Evolutionary conservation across 2,888 invertebrate genomes (phyloP), one percentile per base, ranked within the genome.

Genomic region (Chloroclystis v-ata): DNA sequence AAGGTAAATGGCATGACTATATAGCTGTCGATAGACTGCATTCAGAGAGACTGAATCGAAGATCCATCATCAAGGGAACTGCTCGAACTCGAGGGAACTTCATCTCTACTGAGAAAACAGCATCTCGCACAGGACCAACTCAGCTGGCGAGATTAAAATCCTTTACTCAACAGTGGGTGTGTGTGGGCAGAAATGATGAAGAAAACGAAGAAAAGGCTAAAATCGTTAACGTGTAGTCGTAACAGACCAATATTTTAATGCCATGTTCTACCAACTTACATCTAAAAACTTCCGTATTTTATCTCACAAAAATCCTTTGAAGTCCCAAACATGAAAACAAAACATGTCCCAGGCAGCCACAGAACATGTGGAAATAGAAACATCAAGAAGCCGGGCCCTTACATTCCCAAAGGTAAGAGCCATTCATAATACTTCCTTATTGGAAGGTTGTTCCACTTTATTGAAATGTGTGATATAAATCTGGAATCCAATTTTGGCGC

Each of bases 391-490:
- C 28, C 16, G 35, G 20, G 9, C 8, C 8, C 10, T 13, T 35
- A 26, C 32, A 45, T 24, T 46, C 40, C 45, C 40, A 33, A 35
- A 28, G 33, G 29, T 28, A 35, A 24, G 9, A 25, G 13, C 29
- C 25, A 40, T 37, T 35, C 35, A 46, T 40, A 41, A 16, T 11
- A 14, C 14, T 46, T 46, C 41, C 26, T 40, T 40, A 46, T 26
- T 30, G 41, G 37, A 28, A 46, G 29, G 28, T 29, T 25, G 30
- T 16, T 37, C 29, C 20, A 47, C 37, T 47, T 47, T 37, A 47
- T 47, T 37, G 41, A 47, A 41, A 47, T 37, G n/a, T 14, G 37
- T 28, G 35, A 35, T 40, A 41, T 41, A 37, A 26, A 47, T 41
- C 37, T 29, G 25, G 25, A 37, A 47, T 30, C 20, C 41, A 30